Evolutionary conservation across 2,797 vertebrate genomes (phyloP).

Genomic region (Chromis chromis): DNA sequence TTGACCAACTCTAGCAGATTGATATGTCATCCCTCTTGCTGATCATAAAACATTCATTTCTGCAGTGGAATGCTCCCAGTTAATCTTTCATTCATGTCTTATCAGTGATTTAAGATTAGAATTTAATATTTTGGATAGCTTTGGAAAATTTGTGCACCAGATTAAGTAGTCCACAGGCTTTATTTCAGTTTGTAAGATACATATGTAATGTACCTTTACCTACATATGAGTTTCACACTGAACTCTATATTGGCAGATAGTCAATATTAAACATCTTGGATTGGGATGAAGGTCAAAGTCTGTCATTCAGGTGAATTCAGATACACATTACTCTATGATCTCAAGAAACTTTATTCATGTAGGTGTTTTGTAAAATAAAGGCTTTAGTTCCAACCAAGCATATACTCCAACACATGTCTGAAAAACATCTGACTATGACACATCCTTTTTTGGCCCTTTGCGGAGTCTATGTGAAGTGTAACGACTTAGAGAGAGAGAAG

Average conservation of each 20-base stretch:
- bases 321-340: background rate
- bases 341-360: slow-evolving; percentile 1
- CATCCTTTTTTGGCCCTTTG: slow-evolving; percentile 2
- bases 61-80: background rate
- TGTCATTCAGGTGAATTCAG: background rate
- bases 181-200: background rate
- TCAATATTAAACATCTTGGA: background rate
- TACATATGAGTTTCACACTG: background rate
- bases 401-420: slow-evolving; percentile 1
- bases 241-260: background rate
- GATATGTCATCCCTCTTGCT: background rate
- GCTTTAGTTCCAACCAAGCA: background rate
- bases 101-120: background rate
- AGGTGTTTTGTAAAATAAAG: background rate
- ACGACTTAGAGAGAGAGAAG: slow-evolving; percentile 39
- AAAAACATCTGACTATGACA: background rate
- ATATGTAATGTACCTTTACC: background rate
- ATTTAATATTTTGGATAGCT: background rate
- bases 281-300: background rate
- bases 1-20: background rate
- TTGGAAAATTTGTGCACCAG: background rate
- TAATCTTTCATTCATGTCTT: background rate
- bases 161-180: background rate
- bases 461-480: slow-evolving; percentile 16
- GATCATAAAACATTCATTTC: background rate